Conservation (phyloP, 2,113 vertebrate species). For the Calyptomena viridis region DNA sequence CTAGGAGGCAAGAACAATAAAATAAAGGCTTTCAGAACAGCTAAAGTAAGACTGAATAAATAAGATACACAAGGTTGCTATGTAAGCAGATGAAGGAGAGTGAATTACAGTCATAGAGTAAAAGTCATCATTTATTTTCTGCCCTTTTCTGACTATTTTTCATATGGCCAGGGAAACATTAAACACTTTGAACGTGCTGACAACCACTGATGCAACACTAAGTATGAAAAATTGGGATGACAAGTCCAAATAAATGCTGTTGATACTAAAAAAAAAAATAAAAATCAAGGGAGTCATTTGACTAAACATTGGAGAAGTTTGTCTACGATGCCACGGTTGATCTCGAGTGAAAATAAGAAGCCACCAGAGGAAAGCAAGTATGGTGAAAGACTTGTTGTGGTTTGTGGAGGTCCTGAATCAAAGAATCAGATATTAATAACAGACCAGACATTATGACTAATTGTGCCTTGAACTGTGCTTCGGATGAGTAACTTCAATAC, state of each 20-base stretch:
- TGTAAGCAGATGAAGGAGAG: background rate
- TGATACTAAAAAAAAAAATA: background rate
- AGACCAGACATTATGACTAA: background rate
- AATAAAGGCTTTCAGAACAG: background rate
- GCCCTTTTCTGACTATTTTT: background rate
- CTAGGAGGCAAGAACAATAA: background rate
- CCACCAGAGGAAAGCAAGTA: background rate
- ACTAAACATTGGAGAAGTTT: background rate
- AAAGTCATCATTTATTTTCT: background rate
- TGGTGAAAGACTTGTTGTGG: background rate
- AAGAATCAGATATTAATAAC: background rate
- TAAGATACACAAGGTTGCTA: background rate
- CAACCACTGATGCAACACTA: background rate
- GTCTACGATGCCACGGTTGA: background rate
- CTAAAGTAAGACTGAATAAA: background rate
- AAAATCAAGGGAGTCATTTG: background rate
- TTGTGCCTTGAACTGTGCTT: background rate
- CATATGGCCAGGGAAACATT: background rate
- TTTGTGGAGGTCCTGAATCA: background rate
- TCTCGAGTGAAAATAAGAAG: background rate
- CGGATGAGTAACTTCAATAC: background rate
- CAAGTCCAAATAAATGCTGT: background rate
- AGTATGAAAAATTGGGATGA: constrained; percentile 3
- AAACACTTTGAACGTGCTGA: background rate
- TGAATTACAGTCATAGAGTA: background rate